Conservation (phyloP, 1,140 invertebrate genomes). For the Meloidogyne floridensis region DNA sequence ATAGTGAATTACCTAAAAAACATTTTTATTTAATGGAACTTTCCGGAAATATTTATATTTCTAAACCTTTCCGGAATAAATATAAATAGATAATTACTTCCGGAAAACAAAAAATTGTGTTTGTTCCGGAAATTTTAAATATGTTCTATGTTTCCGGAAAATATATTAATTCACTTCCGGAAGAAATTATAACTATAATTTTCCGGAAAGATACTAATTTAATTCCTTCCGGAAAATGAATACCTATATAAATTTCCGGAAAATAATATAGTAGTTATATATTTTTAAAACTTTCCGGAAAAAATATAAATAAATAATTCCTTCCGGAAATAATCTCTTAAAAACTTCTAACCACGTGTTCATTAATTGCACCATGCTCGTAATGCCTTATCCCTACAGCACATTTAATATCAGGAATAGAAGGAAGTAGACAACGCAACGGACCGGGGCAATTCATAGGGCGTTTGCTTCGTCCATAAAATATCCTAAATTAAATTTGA, state of each 20-base stretch:
- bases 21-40: not conserved
- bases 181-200: too few relatives aligned
- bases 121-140: too few relatives aligned
- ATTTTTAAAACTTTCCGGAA: slow-evolving; percentile 1
- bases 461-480: slow-evolving; percentile 50
- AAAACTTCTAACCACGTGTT: slow-evolving; percentile 13
- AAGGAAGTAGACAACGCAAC: slow-evolving; percentile 41
- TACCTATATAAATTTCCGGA: too few relatives aligned
- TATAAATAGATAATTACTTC: too few relatives aligned
- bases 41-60: slow-evolving; percentile 10
- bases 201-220: too few relatives aligned
- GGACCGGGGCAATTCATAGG: slow-evolving; percentile 46
- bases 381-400: slow-evolving; percentile 35
- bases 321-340: not conserved
- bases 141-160: too few relatives aligned
- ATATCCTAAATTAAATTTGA: slow-evolving; percentile 44
- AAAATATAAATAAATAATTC: too few relatives aligned
- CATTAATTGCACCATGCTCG: slow-evolving; percentile 37
- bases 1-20: slow-evolving; percentile 24
- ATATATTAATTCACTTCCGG: too few relatives aligned
- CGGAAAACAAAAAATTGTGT: too few relatives aligned
- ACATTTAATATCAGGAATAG: slow-evolving; percentile 41
- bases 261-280: slow-evolving; percentile 6
- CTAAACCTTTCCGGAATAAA: not conserved
- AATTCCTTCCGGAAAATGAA: too few relatives aligned